Conservation (phyloP, 1,140 invertebrate species). For the Sipha flava region DNA sequence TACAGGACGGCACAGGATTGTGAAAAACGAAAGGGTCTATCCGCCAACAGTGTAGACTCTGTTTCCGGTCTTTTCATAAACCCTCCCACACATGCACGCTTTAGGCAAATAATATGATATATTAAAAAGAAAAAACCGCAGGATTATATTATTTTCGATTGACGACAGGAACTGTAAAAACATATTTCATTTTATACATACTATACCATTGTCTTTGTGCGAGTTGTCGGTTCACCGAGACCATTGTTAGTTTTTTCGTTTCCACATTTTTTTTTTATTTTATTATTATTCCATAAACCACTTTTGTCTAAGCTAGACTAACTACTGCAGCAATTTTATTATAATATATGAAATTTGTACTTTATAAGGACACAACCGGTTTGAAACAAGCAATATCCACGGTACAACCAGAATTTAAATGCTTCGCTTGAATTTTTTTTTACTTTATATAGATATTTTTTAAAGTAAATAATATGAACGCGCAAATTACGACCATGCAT, state of each 20-base stretch:
- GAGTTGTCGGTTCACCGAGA: background rate
- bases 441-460: background rate
- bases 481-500: background rate
- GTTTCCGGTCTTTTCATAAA: conserved; percentile 18
- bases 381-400: background rate
- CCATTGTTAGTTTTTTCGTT: conserved; percentile 10
- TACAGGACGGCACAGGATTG: background rate
- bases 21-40: conserved; percentile 18
- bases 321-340: background rate
- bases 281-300: conserved; percentile 12
- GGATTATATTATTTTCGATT: conserved; percentile 18
- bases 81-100: conserved; percentile 3
- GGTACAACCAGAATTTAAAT: background rate
- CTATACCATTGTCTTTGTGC: conserved; percentile 1
- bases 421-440: background rate
- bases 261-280: background rate
- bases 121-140: conserved; percentile 3
- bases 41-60: background rate
- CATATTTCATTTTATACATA: conserved; percentile 8
- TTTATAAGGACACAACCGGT: background rate
- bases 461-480: background rate
- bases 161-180: conserved; percentile 10
- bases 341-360: background rate
- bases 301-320: background rate
- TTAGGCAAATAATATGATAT: background rate